phyloP scores from a whole-genome alignment of 2,888 invertebrate genomes.

The Exocentrus adspersus region DNA sequence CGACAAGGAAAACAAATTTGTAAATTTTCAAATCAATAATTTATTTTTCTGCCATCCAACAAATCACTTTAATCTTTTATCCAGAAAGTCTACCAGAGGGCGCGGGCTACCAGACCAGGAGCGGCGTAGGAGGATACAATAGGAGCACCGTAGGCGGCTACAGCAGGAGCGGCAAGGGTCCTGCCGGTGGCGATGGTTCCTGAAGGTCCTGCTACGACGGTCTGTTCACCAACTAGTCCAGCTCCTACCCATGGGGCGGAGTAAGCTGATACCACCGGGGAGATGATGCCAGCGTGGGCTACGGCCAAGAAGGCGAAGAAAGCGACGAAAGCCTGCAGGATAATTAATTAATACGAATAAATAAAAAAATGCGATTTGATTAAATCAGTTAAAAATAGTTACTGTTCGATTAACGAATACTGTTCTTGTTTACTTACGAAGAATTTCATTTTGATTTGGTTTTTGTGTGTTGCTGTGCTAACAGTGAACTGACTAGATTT shows the following conservation, averaged over 20 bases:
- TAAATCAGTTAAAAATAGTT: too few relatives aligned
- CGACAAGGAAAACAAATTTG: background rate
- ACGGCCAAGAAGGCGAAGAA: background rate
- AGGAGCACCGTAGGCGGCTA: constrained; percentile 36
- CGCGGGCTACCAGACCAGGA: background rate
- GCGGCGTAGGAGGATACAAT: background rate
- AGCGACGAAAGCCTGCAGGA: background rate
- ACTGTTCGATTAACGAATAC: too few relatives aligned
- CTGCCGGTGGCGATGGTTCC: background rate
- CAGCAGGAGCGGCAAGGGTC: constrained; percentile 13
- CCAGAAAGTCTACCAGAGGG: background rate
- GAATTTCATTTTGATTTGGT: background rate
- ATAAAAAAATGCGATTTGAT: too few relatives aligned
- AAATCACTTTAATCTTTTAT: background rate
- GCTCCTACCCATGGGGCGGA: background rate
- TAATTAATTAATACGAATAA: too few relatives aligned
- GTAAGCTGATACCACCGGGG: background rate
- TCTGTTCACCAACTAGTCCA: background rate
- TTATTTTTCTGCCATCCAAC: background rate
- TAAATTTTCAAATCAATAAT: background rate
- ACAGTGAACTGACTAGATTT: background rate
- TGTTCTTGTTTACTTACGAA: background rate
- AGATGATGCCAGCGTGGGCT: background rate
- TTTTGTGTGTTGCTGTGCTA: background rate
- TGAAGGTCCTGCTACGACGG: background rate